phyloP scores from a whole-genome alignment of 2,113 vertebrate genomes.

The Strigops habroptila region DNA sequence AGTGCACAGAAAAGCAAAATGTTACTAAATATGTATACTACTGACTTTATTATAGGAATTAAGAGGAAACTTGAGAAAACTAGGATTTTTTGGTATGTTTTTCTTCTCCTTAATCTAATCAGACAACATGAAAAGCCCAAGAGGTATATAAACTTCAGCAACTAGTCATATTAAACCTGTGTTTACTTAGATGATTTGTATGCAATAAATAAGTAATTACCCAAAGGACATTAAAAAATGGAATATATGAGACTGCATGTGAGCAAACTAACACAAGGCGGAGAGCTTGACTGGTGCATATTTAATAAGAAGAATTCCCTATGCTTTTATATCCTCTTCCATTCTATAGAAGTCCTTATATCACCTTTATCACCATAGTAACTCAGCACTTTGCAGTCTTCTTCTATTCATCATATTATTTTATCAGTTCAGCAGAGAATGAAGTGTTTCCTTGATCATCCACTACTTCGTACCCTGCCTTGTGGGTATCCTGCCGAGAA shows the following conservation, averaged over 20 bases:
- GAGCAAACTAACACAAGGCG: conserved; percentile 35
- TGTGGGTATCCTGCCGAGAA: neutral
- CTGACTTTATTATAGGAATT: conserved; percentile 36
- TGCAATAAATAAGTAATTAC: conserved; percentile 61
- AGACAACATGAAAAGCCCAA: conserved; percentile 62
- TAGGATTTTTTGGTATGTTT: conserved; percentile 54
- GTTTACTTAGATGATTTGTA: conserved; percentile 69
- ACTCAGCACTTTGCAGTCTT: neutral
- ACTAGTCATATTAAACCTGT: conserved; percentile 58
- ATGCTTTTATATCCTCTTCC: neutral
- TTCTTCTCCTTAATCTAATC: conserved; percentile 65
- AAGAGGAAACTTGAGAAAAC: conserved; percentile 58
- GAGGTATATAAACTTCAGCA: conserved; percentile 56
- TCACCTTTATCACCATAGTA: conserved; percentile 59
- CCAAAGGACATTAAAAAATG: conserved; percentile 60
- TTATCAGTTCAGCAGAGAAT: neutral
- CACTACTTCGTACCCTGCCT: neutral
- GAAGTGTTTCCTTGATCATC: neutral
- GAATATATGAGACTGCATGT: conserved; percentile 51
- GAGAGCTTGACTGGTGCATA: conserved; percentile 33
- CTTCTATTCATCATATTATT: neutral
- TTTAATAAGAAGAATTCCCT: conserved; percentile 53
- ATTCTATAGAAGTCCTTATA: conserved; percentile 63
- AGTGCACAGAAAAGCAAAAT: neutral
- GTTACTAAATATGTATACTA: conserved; percentile 36